Evolutionary conservation across 2,113 vertebrate genomes (phyloP), one percentile per base, ranked within the genome.

Genomic region (Elephantulus edwardii): DNA sequence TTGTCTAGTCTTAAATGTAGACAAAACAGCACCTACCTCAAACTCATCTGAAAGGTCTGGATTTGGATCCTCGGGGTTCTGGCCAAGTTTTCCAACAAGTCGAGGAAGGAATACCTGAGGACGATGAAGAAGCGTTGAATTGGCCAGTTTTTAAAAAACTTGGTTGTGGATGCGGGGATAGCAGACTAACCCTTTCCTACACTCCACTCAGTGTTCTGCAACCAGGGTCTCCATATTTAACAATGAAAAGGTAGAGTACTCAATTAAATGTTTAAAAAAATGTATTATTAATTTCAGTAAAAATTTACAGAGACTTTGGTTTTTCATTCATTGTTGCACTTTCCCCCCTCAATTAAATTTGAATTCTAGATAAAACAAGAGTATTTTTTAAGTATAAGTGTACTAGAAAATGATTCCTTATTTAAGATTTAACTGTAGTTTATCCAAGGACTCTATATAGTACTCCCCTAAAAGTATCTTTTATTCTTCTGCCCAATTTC

Each of bases 61-160:
- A 0, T 44, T 60, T 0, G 26, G 85, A 4, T 96, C 96, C 79
- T 89, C 50, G 0, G 88, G 40, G 16, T 80, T 95, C 95, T 46
- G 92, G 81, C 89, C 86, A 19, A 56, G 0, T 11, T 54, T 83
- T 83, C 16, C 42, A 0, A 81, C 50, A 72, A 82, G 38, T 3
- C 3, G 92, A 14, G 96, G 91, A 2, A 78, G 83, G 83, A 97
- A 86, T 66, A 96, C 78, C 97, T 98, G 89, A 52, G n/a, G 78
- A 20, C 17, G 91, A 80, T n/a, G 81, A 22, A 56, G 62, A 87
- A 35, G 35, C 9, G 3, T 19, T 35, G 28, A 35, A 30, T n/a
- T 62, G 66, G 64, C n/a, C n/a, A 11, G 17, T 13, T 13, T 54
- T 28, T 0, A 0, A 20, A 26, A 13, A 0, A 0, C 12, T 3